Base-by-base conservation (phyloP, 1,140 invertebrate genomes). In the Teleogryllus occipitalis region DNA sequence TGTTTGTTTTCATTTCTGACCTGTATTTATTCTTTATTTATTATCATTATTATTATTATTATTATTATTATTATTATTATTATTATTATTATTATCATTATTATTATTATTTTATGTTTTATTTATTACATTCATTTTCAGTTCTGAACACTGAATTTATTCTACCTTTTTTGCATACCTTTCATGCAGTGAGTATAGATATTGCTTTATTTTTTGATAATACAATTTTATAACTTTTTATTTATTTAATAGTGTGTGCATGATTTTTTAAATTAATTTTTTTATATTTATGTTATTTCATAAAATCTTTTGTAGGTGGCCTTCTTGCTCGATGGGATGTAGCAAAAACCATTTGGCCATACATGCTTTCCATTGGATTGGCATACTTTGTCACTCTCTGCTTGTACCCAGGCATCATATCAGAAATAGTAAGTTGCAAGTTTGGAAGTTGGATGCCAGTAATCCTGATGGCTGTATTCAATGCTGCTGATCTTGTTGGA, bases 381-480 rank as follows among this genome's bases (percentile, higher is more conserved):
- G 94, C 95, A 18, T 97, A 97, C 84, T 95, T 95, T 83, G 94
- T 96, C 0, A 97, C 95, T 0, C 87, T 97, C 0, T 95, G 93
- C 80, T 87, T 97, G 4, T 97, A 97, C 83, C 96, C 96, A 7
- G 96, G 95, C 47, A 95, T 97, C 46, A 91, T 95, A 79, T 95
- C 95, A 0, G 95, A 97, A 86, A 93, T 97, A 49, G 89, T 92
- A 54, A 96, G 94, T 49, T 97, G 95, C 83, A 89, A 89, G 27
- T 91, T 95, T 46, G 90, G 91, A 8, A 91, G 91, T 4, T 97
- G 96, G 95, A 96, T 97, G 94, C 95, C 95, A 0, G 94, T 97
- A 5, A 88, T 97, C 18, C 87, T 97, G 47, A 97, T 97, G 94
- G 92, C 95, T 10, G 88, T 92, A 1, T 97, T 97, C 83, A 97